Conservation (phyloP, 2,797 vertebrate species). For the Chelonia mydas region DNA sequence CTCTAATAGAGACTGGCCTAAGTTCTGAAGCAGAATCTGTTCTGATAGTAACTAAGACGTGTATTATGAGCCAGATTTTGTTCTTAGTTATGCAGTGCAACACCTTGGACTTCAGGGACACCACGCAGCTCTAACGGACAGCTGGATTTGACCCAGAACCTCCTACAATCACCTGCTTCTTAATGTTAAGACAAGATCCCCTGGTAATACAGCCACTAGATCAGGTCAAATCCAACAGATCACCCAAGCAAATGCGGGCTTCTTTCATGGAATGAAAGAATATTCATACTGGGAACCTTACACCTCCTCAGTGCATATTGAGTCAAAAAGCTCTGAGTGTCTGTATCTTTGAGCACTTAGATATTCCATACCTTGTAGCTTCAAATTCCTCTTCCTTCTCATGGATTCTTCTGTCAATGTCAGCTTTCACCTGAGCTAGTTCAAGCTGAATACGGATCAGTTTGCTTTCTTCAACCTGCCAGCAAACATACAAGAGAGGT, state of each 20-base stretch:
- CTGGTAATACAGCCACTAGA: not conserved
- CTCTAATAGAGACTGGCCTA: not conserved
- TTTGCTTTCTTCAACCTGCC: conserved; percentile 83
- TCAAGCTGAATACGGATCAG: conserved; percentile 82
- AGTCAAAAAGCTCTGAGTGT: not conserved
- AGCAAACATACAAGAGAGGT: not conserved
- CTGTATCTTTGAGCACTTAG: not conserved
- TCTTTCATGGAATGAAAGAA: not conserved
- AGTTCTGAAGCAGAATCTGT: not conserved
- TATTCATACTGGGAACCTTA: not conserved
- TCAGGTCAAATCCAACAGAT: not conserved
- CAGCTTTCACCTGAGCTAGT: conserved; percentile 83
- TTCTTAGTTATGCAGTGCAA: not conserved
- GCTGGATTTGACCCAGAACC: not conserved
- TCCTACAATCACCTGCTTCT: not conserved
- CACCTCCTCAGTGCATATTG: not conserved
- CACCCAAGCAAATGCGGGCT: not conserved
- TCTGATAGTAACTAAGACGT: not conserved
- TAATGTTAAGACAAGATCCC: not conserved
- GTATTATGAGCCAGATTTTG: not conserved
- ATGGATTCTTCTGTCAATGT: conserved; percentile 80
- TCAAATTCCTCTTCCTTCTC: conserved; percentile 86
- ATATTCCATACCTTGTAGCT: conserved; percentile 75
- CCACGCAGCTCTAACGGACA: not conserved
- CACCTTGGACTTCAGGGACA: not conserved